Evolutionary conservation across 1,140 invertebrate species (phyloP), one percentile per base, ranked within the genome.

Genomic region (Brachionus asplanchnoidis): DNA sequence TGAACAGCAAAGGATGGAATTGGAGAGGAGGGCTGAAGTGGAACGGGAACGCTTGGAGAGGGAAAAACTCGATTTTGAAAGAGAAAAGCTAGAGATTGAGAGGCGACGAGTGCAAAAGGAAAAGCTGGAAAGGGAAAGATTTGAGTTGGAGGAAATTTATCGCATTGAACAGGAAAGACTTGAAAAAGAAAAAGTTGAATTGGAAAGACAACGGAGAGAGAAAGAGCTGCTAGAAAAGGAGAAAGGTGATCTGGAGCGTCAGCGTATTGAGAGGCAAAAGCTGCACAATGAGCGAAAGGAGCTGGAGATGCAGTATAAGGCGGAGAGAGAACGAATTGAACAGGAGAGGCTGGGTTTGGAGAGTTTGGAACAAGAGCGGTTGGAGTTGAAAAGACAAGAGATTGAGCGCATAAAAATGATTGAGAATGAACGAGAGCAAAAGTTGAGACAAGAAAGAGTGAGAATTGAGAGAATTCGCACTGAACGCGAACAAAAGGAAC

Each of bases 51-150:
- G 26, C 3, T 26, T 50, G 3, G 73, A 77, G 14, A 4, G 20
- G 12, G 73, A 77, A 26, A 77, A 5, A n/a, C 3, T 50, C 7
- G 44, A 50, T 5, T 26, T 65, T 1, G 53, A 82, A 46, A 60
- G n/a, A n/a, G 77, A 80, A 56, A 56, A 65, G 12, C 11, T 56
- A 4, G 77, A 80, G 28, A 50, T 80, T 9, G 77, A 80, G 50
- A 56, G 77, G 8, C n/a, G 46, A 17, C 3, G 44, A 28, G 14
- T 56, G 28, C 44, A 80, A 40, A 56, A 56, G 17, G 77, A 80
- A 80, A 65, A 32, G 32, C 17, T 80, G 0, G 46, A 80, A 26
- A 28, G 77, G 17, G 77, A 80, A 9, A 28, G 77, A 65, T 53
- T 9, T 17, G 56, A 65, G 23, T 12, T 56, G 20, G 77, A 80